phyloP scores from a whole-genome alignment of 2,797 vertebrate genomes.

The Epinephelus awoara region DNA sequence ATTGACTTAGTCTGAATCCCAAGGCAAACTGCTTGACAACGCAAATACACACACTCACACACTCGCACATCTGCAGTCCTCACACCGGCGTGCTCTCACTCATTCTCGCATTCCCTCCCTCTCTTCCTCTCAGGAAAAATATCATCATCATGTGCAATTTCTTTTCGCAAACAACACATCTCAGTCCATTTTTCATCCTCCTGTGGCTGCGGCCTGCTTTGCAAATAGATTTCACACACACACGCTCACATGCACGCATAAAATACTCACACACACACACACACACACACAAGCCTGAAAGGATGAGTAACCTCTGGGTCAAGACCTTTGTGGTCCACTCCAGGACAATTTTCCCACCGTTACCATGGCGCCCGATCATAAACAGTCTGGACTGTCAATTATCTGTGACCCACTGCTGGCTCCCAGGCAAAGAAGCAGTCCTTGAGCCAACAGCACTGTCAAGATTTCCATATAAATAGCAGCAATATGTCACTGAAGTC shows the following conservation, averaged over 20 bases:
- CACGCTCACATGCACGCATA: not conserved
- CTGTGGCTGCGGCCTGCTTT: slow-evolving; percentile 10
- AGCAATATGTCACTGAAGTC: slow-evolving; percentile 37
- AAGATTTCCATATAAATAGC: slow-evolving; percentile 52
- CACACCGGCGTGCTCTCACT: not conserved
- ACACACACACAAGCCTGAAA: slow-evolving; percentile 17
- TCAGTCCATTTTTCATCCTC: slow-evolving; percentile 28
- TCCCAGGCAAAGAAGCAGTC: slow-evolving; percentile 4
- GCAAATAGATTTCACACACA: slow-evolving; percentile 20
- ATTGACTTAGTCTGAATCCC: slow-evolving; percentile 59
- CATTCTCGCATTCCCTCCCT: not conserved
- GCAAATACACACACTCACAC: slow-evolving; percentile 25
- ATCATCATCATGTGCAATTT: slow-evolving; percentile 56
- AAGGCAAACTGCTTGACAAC: slow-evolving; percentile 40
- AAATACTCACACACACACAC: slow-evolving; percentile 20
- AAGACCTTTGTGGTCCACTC: slow-evolving; percentile 10
- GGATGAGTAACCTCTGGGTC: slow-evolving; percentile 10
- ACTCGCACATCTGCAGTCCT: slow-evolving; percentile 41
- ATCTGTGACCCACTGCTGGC: slow-evolving; percentile 10
- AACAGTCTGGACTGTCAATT: slow-evolving; percentile 50
- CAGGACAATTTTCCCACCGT: not conserved
- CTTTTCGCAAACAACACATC: slow-evolving; percentile 43
- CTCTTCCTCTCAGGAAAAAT: slow-evolving; percentile 43
- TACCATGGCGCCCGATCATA: slow-evolving; percentile 24
- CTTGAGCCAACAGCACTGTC: slow-evolving; percentile 33